Evolutionary conservation across 2,113 vertebrate genomes (phyloP), one percentile per base, ranked within the genome.

Genomic region (Embiotoca jacksoni): DNA sequence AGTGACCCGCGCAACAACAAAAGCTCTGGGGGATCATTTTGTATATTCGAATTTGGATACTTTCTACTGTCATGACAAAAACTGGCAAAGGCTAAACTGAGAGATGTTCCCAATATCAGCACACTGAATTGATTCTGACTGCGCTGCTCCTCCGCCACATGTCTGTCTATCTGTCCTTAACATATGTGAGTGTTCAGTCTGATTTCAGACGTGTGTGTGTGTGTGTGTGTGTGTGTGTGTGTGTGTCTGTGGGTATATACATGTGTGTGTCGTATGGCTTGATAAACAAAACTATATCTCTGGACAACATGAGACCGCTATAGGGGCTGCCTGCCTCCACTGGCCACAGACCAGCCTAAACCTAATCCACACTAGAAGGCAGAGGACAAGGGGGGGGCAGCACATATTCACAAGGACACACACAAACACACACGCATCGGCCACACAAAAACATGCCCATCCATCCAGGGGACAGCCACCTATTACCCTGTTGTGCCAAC

Each of bases 341-440:
- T 92, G 92, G 91, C 91, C 82, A 61, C 75, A 83, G 72, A 83
- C 87, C 89, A 88, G 82, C 82, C 82, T 86, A 88, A 91, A 91
- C 80, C 91, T 91, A 92, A 92, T 93, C 92, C 91, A 90, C 86
- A 89, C 91, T 88, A 80, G 83, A 75, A 91, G 88, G 90, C 81
- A 81, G 80, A 75, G 78, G 77, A 86, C 52, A 41, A 46, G 30
- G 61, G 23, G 10, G 62, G 67, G 49, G 59, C 52, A 71, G 46
- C 3, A 50, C 76, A 66, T 15, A 36, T 59, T 64, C 58, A 61
- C 54, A 77, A 31, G 68, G 11, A 80, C 44, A 39, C 62, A 68
- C 61, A 72, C 58, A 75, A 58, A 76, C 36, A 72, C 33, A 59
- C 5, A 10, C 78, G 67, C 55, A 77, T 62, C 58, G 72, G 61